Conservation (phyloP, 2,113 vertebrate genomes). For the Apeltes quadracus region DNA sequence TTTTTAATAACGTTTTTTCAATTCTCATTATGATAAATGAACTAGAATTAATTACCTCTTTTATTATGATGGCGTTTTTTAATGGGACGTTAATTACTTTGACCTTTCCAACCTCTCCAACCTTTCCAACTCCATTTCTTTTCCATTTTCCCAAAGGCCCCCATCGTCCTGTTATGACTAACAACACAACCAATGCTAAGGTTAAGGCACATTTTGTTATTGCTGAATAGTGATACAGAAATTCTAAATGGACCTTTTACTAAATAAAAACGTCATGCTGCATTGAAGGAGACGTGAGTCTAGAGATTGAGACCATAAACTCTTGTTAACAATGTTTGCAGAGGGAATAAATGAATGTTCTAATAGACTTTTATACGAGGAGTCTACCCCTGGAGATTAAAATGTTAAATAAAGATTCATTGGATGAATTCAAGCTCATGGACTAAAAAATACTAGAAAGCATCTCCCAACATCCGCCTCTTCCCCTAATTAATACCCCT, state of each 20-base stretch:
- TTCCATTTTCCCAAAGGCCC: no score
- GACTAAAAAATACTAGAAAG: not conserved
- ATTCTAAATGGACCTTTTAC: no score
- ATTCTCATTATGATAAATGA: not conserved
- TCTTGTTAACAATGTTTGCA: not conserved
- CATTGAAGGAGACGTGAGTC: no score
- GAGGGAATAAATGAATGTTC: no score
- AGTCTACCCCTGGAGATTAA: not conserved
- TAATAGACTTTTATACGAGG: no score
- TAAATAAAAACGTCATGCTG: no score
- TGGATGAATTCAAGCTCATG: not conserved
- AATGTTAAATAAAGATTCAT: not conserved
- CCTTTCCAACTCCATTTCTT: no score
- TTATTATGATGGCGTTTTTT: not conserved
- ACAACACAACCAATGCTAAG: not conserved
- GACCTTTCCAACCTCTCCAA: not conserved
- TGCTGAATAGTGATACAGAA: no score
- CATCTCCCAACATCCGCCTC: not conserved
- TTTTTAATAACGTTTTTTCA: not conserved
- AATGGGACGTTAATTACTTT: conserved; percentile 1
- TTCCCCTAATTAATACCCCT: not conserved
- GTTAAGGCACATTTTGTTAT: no score
- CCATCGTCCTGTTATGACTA: conserved; percentile 22
- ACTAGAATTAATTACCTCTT: not conserved
- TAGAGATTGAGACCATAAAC: no score